Evolutionary conservation across 1,140 invertebrate species (phyloP).

Genomic region (Drosophila burlai): DNA sequence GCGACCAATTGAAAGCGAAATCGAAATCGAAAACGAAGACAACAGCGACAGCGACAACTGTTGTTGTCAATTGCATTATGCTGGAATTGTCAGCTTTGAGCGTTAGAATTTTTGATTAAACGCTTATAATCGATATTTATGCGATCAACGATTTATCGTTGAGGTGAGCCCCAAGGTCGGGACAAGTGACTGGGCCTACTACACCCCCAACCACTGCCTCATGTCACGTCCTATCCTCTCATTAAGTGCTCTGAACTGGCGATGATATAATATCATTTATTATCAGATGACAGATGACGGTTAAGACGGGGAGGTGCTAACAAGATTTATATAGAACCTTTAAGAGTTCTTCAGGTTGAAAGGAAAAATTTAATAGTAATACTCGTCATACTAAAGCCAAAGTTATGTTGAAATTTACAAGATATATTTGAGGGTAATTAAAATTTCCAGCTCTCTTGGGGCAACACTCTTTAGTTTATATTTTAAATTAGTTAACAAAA

Average conservation of each 20-base stretch:
- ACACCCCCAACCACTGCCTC: conserved; percentile 9
- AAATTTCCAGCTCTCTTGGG: no score
- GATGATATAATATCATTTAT: conserved; percentile 17
- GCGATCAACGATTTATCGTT: conserved; percentile 61
- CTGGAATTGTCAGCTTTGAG: conserved; percentile 55
- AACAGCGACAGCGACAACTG: conserved; percentile 35
- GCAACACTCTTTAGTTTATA: not conserved
- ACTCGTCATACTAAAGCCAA: not conserved
- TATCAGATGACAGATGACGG: conserved; percentile 7
- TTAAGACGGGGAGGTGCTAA: not conserved
- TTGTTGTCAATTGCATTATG: conserved; percentile 79
- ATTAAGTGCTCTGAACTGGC: conserved; percentile 7
- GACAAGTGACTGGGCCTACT: conserved; percentile 24
- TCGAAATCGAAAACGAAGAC: conserved; percentile 33
- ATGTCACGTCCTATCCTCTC: conserved; percentile 31
- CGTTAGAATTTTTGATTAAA: conserved; percentile 78
- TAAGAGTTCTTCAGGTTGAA: not conserved
- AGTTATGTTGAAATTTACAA: no score
- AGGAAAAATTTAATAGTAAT: no score
- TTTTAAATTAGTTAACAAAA: no score
- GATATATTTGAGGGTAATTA: not conserved
- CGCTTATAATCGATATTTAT: conserved; percentile 80
- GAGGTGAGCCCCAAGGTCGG: conserved; percentile 69
- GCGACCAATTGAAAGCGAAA: conserved; percentile 48
- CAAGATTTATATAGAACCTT: not conserved